Percentiles rank a stretch among this genome's conserved stretches.
These are phyloP conservation scores for Anthonomus grandis DNA, from an alignment of 1,140 invertebrate species.

Conservation along the genomic window DNA sequence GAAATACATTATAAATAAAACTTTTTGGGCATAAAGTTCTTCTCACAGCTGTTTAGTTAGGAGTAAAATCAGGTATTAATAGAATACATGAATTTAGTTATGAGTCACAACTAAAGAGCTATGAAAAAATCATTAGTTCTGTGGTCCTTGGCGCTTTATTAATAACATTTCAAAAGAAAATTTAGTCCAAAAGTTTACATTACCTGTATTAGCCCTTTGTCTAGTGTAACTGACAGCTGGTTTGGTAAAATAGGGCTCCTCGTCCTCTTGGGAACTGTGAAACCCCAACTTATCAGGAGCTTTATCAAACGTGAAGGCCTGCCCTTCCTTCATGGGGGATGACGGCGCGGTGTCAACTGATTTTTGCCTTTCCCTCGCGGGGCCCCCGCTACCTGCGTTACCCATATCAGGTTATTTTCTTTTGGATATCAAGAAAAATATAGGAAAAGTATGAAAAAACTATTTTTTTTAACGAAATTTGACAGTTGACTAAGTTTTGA, in stretches of 20 bases:
- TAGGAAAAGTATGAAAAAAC: not conserved
- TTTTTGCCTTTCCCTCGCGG: constrained; percentile 63
- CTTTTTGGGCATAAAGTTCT: no score
- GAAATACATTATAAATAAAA: not conserved
- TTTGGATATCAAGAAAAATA: constrained; percentile 1
- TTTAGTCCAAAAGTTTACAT: no score
- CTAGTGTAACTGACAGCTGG: constrained; percentile 52
- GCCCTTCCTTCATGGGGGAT: constrained; percentile 71
- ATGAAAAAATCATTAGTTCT: no score
- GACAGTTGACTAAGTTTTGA: not conserved
- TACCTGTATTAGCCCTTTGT: constrained; percentile 64
- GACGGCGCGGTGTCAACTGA: constrained; percentile 60
- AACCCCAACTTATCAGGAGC: constrained; percentile 61
- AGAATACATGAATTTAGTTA: no score
- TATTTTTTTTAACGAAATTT: constrained; percentile 15
- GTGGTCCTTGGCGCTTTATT: no score
- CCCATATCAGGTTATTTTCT: constrained; percentile 55
- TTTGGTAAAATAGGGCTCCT: constrained; percentile 75
- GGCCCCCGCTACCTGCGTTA: constrained; percentile 67
- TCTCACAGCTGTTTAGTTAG: no score
- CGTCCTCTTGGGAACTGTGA: constrained; percentile 69
- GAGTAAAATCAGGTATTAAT: no score
- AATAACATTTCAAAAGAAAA: no score
- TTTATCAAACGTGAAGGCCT: constrained; percentile 84
- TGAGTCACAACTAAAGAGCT: no score